phyloP scores from a whole-genome alignment of 1,140 invertebrate species.

The Drosophila erecta region DNA sequence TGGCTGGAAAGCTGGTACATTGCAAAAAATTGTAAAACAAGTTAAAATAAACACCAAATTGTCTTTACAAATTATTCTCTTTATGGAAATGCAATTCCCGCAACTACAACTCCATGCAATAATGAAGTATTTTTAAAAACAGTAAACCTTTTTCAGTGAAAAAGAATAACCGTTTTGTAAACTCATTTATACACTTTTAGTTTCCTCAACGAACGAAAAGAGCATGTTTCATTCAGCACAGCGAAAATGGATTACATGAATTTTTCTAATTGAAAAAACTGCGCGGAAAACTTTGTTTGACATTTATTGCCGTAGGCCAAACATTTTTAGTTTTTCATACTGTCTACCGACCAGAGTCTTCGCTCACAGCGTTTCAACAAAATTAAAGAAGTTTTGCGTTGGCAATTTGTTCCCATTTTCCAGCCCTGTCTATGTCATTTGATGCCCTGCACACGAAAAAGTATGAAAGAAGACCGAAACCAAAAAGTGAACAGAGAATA shows the following conservation, averaged over 20 bases:
- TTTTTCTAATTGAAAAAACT: slow-evolving; percentile 75
- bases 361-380: slow-evolving; percentile 62
- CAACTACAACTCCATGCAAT: no score
- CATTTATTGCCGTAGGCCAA: slow-evolving; percentile 77
- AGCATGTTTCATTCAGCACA: neutral
- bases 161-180: no score
- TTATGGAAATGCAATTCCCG: no score
- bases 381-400: slow-evolving; percentile 79
- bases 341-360: slow-evolving; percentile 33
- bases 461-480: slow-evolving; percentile 5
- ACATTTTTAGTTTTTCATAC: slow-evolving; percentile 61
- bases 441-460: slow-evolving; percentile 22
- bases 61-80: no score
- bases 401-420: slow-evolving; percentile 61
- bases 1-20: no score
- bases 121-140: no score
- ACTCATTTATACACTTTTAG: no score
- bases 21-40: no score
- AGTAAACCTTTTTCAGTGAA: no score
- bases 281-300: slow-evolving; percentile 64
- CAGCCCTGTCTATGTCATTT: slow-evolving; percentile 17
- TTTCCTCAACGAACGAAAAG: neutral
- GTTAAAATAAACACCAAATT: no score
- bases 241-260: neutral
- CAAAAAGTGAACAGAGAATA: slow-evolving; percentile 26